Percentiles rank a stretch among this genome's conserved stretches.
Evolutionary conservation across 2,888 invertebrate genomes (phyloP).

Genomic region (Amblyjoppa proteus): DNA sequence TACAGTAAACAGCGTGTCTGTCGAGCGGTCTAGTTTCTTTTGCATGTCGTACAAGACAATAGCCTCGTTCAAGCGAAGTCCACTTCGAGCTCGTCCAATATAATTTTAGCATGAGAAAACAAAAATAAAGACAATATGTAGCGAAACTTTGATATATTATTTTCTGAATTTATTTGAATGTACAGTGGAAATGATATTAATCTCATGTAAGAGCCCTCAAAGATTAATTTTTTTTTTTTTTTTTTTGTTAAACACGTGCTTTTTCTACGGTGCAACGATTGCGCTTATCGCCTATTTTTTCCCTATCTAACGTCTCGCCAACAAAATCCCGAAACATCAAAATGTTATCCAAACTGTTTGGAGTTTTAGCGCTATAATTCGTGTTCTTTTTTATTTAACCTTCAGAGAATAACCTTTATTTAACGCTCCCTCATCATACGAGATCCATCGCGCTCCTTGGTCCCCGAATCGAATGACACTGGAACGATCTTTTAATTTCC

Average conservation of each 20-base stretch:
- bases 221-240: neutral
- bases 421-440: neutral
- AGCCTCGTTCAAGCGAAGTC: neutral
- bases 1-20: neutral
- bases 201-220: neutral
- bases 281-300: neutral
- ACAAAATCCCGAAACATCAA: neutral
- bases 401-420: too few species aligned
- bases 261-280: neutral
- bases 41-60: neutral
- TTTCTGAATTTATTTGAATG: neutral
- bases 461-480: neutral
- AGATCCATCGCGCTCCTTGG: neutral
- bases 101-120: neutral
- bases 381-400: neutral
- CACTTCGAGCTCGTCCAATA: neutral
- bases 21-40: conserved; percentile 1
- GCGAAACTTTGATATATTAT: neutral
- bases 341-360: neutral
- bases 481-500: neutral
- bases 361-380: neutral
- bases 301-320: neutral
- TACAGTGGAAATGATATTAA: neutral
- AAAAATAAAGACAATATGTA: neutral
- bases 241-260: neutral